Percentiles rank a stretch among this genome's conserved stretches.
phyloP scores from a whole-genome alignment of 2,113 vertebrate genomes.

The Oncorhynchus keta region DNA sequence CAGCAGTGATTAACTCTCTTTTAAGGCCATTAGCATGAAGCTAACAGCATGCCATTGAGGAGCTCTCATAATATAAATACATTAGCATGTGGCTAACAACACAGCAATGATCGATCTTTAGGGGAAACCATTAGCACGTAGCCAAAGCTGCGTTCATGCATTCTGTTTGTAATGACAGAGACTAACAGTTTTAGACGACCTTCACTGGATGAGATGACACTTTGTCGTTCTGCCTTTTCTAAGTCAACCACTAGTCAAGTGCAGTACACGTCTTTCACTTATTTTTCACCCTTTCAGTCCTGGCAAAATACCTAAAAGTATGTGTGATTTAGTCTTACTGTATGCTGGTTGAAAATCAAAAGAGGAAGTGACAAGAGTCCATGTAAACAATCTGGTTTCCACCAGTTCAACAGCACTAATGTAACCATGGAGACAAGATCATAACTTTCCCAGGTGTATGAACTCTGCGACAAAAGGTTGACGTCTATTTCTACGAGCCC shows the following conservation, averaged over 20 bases:
- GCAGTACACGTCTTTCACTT: background rate
- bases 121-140: constrained; percentile 55
- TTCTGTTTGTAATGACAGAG: constrained; percentile 23
- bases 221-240: constrained; percentile 19
- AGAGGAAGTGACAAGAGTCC: no score
- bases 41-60: constrained; percentile 48
- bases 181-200: constrained; percentile 34
- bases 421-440: constrained; percentile 78
- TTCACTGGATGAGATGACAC: constrained; percentile 16
- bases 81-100: constrained; percentile 65
- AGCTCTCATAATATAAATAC: constrained; percentile 55
- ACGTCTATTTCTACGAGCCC: constrained; percentile 4
- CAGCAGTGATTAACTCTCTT: constrained; percentile 76
- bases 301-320: no score
- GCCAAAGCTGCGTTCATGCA: constrained; percentile 35
- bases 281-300: background rate
- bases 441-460: constrained; percentile 46
- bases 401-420: constrained; percentile 71
- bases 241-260: constrained; percentile 11
- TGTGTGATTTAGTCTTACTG: no score
- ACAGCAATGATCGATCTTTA: constrained; percentile 49
- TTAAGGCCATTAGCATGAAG: constrained; percentile 69
- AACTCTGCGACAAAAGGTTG: constrained; percentile 63
- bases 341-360: no score
- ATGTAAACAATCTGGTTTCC: constrained; percentile 61